Base-by-base conservation (phyloP, 2,888 invertebrate genomes). In the Ectemnius cavifrons region DNA sequence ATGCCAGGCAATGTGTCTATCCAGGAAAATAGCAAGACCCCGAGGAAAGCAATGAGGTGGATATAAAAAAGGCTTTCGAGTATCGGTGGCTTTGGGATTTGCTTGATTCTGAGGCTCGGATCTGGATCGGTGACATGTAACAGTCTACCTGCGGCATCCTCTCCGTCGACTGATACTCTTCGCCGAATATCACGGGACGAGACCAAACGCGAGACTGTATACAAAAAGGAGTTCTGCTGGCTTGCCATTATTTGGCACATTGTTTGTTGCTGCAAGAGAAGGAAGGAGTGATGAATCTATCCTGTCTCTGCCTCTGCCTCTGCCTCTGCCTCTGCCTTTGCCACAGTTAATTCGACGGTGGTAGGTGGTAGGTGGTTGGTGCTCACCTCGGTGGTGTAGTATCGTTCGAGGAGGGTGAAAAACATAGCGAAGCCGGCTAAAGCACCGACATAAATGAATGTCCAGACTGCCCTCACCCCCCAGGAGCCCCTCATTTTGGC, bases 401-500 rank as follows among this genome's bases (percentile, higher is more conserved):
- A 89, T 13, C 91, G 87, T 83, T 93, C 93, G 46, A 93, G 86
- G 16, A 92, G 82, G 27, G 92, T 92, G 81, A 91, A 92, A 85
- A 92, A 92, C 78, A 92, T 91, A 23, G 93, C 91, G 88, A 93
- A 93, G 37, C 92, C 85, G 11, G 92, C 92, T 52, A 93, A 89
- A 6, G 92, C 93, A 37, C 91, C 86, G 66, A 93, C 92, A 80
- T 93, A 93, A 60, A 93, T 89, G 23, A 92, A 89, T 3, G 93
- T 93, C 94, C 94, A 94, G 66, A 92, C 89, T 4, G 92, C 92
- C 81, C 93, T 92, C 28, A 91, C 91, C 67, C 92, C 92, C 93
- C 93, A 93, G 18, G 89, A 82, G 23, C 86, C 88, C 70, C 84
- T 86, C 60, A 84, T 75, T n/a, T 81, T 73, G 14, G 84, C 73